A percentile compares a stretch with the other conserved stretches of the same genome.
Conservation (phyloP, 2,113 vertebrate genomes). For the Spermophilus dauricus region DNA sequence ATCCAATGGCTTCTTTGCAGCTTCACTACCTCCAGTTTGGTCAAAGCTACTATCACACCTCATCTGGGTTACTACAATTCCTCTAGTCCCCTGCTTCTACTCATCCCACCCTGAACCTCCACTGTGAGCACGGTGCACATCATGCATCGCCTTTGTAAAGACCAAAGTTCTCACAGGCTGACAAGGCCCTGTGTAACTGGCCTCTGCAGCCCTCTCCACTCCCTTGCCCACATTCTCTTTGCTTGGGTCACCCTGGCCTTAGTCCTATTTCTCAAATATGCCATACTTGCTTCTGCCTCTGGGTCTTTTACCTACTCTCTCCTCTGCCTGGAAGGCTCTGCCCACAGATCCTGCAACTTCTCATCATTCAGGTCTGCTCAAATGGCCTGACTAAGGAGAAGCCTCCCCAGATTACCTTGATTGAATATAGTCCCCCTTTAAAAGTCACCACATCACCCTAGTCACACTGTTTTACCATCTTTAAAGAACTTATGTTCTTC, state of each 20-base stretch:
- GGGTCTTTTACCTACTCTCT: neutral
- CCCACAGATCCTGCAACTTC: neutral
- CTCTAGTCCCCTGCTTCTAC: no score
- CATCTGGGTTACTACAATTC: no score
- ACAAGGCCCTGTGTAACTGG: neutral
- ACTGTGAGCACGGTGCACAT: neutral
- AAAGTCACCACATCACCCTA: neutral
- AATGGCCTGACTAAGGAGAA: neutral
- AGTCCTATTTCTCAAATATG: neutral
- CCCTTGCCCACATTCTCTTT: rapidly evolving
- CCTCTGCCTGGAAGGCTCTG: neutral
- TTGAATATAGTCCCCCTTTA: neutral
- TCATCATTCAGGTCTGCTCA: neutral
- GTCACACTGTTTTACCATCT: neutral
- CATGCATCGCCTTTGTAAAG: neutral
- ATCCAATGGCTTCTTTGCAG: neutral
- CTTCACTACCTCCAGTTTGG: neutral
- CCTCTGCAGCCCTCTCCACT: neutral
- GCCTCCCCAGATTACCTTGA: neutral
- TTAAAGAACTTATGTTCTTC: neutral
- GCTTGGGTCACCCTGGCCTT: neutral
- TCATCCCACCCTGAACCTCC: neutral
- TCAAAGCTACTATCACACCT: rapidly evolving
- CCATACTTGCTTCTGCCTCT: rapidly evolving
- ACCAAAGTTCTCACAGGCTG: neutral